Evolutionary conservation across 2,113 vertebrate genomes (phyloP).

Genomic region (Misgurnus mizolepis): DNA sequence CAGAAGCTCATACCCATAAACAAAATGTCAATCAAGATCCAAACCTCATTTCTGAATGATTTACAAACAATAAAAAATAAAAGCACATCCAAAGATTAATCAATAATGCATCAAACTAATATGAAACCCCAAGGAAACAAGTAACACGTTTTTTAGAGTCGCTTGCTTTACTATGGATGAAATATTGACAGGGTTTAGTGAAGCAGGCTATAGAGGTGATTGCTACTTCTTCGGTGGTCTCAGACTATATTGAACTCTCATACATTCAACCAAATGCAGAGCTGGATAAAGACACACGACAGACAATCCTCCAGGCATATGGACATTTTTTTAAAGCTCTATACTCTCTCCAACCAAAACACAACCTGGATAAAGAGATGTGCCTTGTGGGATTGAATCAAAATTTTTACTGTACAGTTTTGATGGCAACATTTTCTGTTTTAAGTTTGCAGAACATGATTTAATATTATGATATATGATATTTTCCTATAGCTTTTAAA

Average conservation of each 20-base stretch:
- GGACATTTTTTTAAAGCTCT: conserved; percentile 1
- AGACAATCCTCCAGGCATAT: conserved; percentile 19
- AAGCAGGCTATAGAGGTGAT: conserved; percentile 32
- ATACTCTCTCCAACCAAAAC: conserved; percentile 46
- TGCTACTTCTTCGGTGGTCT: conserved; percentile 9
- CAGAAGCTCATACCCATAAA: background rate
- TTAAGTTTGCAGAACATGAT: conserved; percentile 62
- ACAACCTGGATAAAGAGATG: conserved; percentile 53
- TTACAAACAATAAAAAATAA: background rate
- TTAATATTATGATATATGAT: no score
- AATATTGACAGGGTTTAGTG: conserved; percentile 49
- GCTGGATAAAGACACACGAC: conserved; percentile 42
- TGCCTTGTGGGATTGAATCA: conserved; percentile 53
- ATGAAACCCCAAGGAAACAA: conserved; percentile 33
- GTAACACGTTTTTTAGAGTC: conserved; percentile 35
- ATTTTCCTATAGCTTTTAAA: no score
- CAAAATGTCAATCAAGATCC: background rate
- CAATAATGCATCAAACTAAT: conserved; percentile 44
- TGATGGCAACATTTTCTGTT: conserved; percentile 38
- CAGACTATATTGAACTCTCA: conserved; percentile 9
- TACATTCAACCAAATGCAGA: conserved; percentile 38
- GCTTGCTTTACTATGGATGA: conserved; percentile 36
- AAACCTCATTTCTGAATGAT: conserved; percentile 14
- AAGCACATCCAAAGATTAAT: conserved; percentile 48
- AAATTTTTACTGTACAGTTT: conserved; percentile 65